These are phyloP conservation scores for Hymenochirus boettgeri DNA, from an alignment of 2,113 vertebrate species.

Conservation along the genomic window DNA sequence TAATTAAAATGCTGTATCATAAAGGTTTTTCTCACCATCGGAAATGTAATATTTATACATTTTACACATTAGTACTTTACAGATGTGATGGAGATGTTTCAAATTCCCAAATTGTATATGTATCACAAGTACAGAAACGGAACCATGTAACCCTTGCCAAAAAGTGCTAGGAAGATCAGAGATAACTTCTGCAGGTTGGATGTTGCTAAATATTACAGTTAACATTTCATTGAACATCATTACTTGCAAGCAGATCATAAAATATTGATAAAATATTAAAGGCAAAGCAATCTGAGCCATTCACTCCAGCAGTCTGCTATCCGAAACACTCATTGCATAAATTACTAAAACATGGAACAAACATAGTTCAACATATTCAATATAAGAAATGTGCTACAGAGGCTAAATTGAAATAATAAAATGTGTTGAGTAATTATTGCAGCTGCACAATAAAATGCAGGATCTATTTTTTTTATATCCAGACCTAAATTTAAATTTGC, in stretches of 20 bases:
- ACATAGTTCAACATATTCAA: background rate
- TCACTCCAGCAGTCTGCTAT: constrained; percentile 6
- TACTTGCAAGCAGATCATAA: constrained; percentile 14
- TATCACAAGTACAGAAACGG: constrained; percentile 4
- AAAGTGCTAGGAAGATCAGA: constrained; percentile 10
- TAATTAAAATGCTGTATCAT: constrained; percentile 27
- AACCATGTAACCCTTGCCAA: background rate
- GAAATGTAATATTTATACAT: constrained; percentile 21
- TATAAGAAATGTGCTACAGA: background rate
- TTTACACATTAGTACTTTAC: background rate
- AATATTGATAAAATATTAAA: constrained; percentile 34
- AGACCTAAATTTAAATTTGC: too few relatives aligned
- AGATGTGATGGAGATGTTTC: background rate
- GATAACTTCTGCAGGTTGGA: constrained; percentile 1
- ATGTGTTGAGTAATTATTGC: background rate
- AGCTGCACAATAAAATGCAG: too few relatives aligned
- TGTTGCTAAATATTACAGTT: constrained; percentile 15
- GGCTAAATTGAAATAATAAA: background rate
- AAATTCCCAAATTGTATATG: constrained; percentile 1
- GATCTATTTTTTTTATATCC: too few relatives aligned
- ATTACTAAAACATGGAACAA: background rate
- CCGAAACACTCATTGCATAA: constrained; percentile 5
- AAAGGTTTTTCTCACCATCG: constrained; percentile 7
- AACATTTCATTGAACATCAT: constrained; percentile 10
- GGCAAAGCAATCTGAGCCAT: constrained; percentile 7